These are phyloP conservation scores for Andrena bucephala DNA, from an alignment of 2,888 invertebrate species.

Conservation along the genomic window DNA sequence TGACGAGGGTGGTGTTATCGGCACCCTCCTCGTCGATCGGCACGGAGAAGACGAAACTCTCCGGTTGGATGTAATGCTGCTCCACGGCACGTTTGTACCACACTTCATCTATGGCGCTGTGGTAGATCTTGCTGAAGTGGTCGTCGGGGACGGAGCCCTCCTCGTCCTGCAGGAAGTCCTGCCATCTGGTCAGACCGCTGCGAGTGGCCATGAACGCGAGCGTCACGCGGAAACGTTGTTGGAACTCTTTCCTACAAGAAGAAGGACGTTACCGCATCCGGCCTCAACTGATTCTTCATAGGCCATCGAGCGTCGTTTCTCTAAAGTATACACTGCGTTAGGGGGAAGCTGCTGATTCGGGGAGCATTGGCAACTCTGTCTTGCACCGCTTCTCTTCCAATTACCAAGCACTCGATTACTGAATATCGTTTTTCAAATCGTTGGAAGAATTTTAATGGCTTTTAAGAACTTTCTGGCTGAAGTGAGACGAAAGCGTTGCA, in stretches of 20 bases:
- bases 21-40: conserved; percentile 88
- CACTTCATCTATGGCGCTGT: conserved; percentile 93
- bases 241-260: conserved; percentile 90
- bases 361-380: conserved; percentile 9
- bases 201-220: conserved; percentile 95
- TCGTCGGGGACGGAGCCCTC: conserved; percentile 84
- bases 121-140: conserved; percentile 91
- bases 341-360: conserved; percentile 7
- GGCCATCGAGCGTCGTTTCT: not conserved
- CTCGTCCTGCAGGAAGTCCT: conserved; percentile 89
- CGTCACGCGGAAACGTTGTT: conserved; percentile 93
- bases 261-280: conserved; percentile 16
- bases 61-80: conserved; percentile 91
- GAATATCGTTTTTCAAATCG: not conserved
- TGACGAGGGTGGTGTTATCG: conserved; percentile 89
- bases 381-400: conserved; percentile 12
- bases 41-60: conserved; percentile 93
- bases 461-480: too few relatives aligned
- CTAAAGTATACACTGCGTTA: conserved; percentile 8
- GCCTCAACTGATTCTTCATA: not conserved
- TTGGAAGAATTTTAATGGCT: too few relatives aligned
- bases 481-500: conserved; percentile 12
- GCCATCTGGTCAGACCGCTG: conserved; percentile 96
- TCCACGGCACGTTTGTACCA: conserved; percentile 96
- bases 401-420: too few relatives aligned